Conservation (phyloP, 2,888 invertebrate species). For the Barypeithes pellucidus region DNA sequence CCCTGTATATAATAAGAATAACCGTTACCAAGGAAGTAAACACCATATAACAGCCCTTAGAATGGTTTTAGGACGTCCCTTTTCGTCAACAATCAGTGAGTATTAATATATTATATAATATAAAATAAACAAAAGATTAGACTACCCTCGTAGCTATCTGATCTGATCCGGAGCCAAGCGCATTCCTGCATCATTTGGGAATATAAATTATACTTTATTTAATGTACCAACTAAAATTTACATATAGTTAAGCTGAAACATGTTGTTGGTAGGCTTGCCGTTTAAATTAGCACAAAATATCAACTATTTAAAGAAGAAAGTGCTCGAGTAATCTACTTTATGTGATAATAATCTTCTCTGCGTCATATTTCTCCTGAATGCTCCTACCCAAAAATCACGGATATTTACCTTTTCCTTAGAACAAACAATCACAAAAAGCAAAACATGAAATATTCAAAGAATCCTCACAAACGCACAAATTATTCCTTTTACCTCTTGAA, state of each 20-base stretch:
- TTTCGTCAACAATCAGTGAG: too few species aligned
- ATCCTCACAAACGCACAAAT: not conserved
- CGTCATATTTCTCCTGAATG: not conserved
- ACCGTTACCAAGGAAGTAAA: too few species aligned
- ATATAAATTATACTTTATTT: conserved; percentile 38
- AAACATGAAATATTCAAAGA: not conserved
- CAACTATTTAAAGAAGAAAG: conserved; percentile 2
- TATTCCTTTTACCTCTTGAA: not conserved
- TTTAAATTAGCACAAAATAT: conserved; percentile 9
- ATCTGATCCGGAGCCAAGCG: not conserved
- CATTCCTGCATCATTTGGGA: conserved; percentile 22
- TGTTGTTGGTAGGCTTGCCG: not conserved
- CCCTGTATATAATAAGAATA: too few species aligned
- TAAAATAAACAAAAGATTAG: too few species aligned
- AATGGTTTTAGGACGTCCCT: too few species aligned
- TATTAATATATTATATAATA: too few species aligned
- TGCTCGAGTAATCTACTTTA: not conserved
- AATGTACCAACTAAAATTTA: conserved; percentile 32
- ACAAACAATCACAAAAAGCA: not conserved
- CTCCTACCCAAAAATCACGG: not conserved
- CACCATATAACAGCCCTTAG: too few species aligned
- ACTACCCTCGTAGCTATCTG: conserved; percentile 1
- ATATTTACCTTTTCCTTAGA: not conserved
- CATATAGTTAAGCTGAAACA: conserved; percentile 37
- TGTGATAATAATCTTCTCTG: too few species aligned